These are phyloP conservation scores for Ophion obscuratus DNA, from an alignment of 2,888 invertebrate genomes.

Conservation along the genomic window DNA sequence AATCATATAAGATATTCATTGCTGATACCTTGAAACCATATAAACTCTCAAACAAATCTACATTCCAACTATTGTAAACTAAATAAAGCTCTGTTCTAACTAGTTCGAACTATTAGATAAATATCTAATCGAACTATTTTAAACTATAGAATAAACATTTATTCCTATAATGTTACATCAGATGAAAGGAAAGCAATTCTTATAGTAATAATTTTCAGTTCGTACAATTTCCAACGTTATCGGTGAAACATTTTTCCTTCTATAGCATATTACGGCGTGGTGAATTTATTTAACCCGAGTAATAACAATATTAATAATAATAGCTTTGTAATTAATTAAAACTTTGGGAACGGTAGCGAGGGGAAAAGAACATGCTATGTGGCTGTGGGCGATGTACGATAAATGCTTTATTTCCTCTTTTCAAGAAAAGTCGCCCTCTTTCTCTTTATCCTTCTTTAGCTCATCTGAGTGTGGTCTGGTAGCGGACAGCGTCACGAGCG, in stretches of 20 bases:
- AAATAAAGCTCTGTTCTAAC: too few species aligned
- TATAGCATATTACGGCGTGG: background rate
- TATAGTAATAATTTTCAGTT: background rate
- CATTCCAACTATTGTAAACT: too few species aligned
- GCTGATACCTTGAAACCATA: too few species aligned
- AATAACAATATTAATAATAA: conserved; percentile 37
- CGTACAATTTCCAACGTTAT: background rate
- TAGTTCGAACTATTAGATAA: too few species aligned
- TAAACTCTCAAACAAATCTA: too few species aligned
- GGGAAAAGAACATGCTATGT: conserved; percentile 17
- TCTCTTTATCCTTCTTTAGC: conserved; percentile 11
- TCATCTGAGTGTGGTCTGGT: conserved; percentile 33
- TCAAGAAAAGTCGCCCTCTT: conserved; percentile 31
- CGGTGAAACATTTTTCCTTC: background rate
- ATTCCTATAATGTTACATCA: too few species aligned
- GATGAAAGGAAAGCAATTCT: too few species aligned
- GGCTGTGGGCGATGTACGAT: conserved; percentile 58
- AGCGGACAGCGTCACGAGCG: conserved; percentile 8
- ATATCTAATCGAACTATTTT: too few species aligned
- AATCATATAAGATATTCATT: too few species aligned
- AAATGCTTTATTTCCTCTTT: conserved; percentile 70
- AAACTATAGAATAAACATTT: too few species aligned
- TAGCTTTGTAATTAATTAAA: conserved; percentile 2
- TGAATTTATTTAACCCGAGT: background rate
- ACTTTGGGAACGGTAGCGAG: background rate